Evolutionary conservation across 2,797 vertebrate species (phyloP).

Genomic region (Sphenopsis melanotis): DNA sequence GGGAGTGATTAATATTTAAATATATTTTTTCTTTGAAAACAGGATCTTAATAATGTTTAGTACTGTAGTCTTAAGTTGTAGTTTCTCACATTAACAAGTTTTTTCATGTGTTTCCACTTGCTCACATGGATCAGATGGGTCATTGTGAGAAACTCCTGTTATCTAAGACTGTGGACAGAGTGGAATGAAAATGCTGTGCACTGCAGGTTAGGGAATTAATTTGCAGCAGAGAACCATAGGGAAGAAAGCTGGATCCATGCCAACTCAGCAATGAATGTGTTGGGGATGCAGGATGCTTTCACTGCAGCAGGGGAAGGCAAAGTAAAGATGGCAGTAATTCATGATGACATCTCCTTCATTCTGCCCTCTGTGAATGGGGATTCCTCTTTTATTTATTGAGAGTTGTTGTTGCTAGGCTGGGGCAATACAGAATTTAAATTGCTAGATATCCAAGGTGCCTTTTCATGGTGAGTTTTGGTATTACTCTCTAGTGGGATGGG

Average conservation of each 20-base stretch:
- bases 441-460: not conserved
- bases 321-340: not conserved
- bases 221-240: not conserved
- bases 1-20: not conserved
- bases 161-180: not conserved
- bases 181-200: not conserved
- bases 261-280: not conserved
- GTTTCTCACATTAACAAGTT: not conserved
- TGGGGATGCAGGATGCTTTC: not conserved
- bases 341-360: not conserved
- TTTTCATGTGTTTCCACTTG: not conserved
- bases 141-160: not conserved
- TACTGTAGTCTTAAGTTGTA: not conserved
- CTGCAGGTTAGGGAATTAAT: constrained; percentile 4
- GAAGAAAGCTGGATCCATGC: not conserved
- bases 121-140: not conserved
- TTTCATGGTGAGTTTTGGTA: not conserved
- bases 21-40: not conserved
- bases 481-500: not conserved
- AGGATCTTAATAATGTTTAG: not conserved
- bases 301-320: not conserved
- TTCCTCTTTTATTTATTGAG: not conserved
- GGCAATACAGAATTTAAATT: not conserved
- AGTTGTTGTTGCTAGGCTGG: not conserved
- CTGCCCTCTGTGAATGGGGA: not conserved